phyloP scores from a whole-genome alignment of 2,113 vertebrate species.

The Psilopsiagon aymara region DNA sequence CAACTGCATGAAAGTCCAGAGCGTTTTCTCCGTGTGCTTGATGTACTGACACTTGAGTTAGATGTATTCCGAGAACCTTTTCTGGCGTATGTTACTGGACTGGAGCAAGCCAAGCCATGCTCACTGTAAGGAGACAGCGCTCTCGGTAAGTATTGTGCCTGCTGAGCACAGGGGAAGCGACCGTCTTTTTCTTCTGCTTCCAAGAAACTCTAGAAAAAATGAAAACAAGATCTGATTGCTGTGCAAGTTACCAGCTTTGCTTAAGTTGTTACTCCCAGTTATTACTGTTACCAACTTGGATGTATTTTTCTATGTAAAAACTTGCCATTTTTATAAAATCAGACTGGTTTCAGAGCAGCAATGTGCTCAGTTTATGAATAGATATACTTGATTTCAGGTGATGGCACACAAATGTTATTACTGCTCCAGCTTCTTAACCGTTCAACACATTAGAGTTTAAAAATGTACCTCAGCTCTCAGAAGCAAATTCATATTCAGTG shows the following conservation, averaged over 20 bases:
- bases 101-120: background rate
- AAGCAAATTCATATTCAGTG: background rate
- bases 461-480: background rate
- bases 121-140: background rate
- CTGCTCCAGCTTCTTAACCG: background rate
- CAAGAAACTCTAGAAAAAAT: slow-evolving; percentile 54
- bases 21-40: background rate
- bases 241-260: background rate
- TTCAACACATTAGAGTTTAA: background rate
- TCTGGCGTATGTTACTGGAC: background rate
- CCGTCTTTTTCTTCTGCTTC: background rate
- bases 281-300: background rate
- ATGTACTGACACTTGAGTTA: background rate
- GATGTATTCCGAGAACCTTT: background rate
- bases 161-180: background rate
- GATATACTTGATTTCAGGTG: background rate
- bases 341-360: background rate
- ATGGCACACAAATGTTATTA: background rate
- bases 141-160: background rate
- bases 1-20: background rate
- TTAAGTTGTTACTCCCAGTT: background rate
- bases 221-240: background rate
- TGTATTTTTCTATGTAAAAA: background rate
- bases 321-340: background rate
- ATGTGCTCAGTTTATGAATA: background rate